Conservation (phyloP, 2,797 vertebrate species). For the Furcifer pardalis region DNA sequence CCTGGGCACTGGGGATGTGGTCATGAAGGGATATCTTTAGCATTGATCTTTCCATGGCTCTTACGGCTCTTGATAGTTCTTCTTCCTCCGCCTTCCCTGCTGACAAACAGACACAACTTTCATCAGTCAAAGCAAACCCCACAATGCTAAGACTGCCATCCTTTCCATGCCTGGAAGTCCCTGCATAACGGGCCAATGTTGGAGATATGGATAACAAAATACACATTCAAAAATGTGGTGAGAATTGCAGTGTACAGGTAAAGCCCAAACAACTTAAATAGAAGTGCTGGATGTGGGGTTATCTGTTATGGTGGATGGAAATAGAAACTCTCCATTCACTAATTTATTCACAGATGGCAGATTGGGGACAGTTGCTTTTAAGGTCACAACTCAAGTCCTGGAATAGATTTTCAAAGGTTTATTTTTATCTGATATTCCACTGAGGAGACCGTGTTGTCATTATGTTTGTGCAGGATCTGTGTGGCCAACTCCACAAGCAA, state of each 20-base stretch:
- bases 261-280: too few species aligned
- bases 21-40: too few species aligned
- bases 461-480: not conserved
- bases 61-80: too few species aligned
- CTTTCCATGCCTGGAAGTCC: constrained; percentile 38
- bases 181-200: not conserved
- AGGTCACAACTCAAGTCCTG: not conserved
- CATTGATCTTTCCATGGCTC: too few species aligned
- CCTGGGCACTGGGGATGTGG: too few species aligned
- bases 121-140: constrained; percentile 44
- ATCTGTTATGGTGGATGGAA: not conserved
- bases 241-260: too few species aligned
- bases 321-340: not conserved
- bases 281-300: not conserved
- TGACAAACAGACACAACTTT: constrained; percentile 54
- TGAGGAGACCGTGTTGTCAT: not conserved
- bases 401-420: not conserved
- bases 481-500: not conserved
- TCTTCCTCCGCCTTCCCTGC: too few species aligned
- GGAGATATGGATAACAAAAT: too few species aligned
- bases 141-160: constrained; percentile 68
- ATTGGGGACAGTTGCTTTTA: not conserved
- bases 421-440: too few species aligned
- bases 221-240: too few species aligned
- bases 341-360: not conserved